phyloP scores from a whole-genome alignment of 1,140 invertebrate genomes.

The Sycobia sp. region DNA sequence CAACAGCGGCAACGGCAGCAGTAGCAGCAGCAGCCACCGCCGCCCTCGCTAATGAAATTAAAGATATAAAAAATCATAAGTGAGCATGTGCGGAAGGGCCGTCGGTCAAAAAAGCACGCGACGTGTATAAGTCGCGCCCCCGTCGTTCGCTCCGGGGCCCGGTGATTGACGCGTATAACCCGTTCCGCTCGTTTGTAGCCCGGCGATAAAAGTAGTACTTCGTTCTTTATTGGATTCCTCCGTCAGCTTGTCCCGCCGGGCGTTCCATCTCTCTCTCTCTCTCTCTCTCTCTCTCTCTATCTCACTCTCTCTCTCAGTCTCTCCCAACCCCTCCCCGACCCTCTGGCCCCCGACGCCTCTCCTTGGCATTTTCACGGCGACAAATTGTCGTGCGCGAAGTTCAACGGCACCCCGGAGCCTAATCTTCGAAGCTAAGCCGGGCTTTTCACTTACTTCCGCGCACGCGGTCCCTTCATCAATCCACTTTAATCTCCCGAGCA shows the following conservation, averaged over 20 bases:
- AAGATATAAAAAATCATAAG: constrained; percentile 18
- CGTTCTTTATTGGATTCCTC: constrained; percentile 32
- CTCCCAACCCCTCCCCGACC: too few species aligned
- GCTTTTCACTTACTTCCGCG: too few species aligned
- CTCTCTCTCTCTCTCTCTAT: too few species aligned
- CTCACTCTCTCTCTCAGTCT: too few species aligned
- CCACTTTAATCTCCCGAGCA: too few species aligned
- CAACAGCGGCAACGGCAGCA: too few species aligned
- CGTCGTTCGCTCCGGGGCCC: neutral
- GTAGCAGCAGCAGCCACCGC: too few species aligned
- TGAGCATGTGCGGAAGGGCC: neutral
- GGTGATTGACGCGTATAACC: constrained; percentile 27
- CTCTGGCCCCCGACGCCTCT: neutral
- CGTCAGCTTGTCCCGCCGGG: neutral
- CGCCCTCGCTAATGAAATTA: constrained; percentile 26
- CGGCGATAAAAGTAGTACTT: constrained; percentile 31
- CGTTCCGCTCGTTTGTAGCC: constrained; percentile 31
- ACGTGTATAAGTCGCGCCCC: neutral
- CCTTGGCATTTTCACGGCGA: constrained; percentile 14
- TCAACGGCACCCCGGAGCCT: neutral
- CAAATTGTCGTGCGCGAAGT: constrained; percentile 18
- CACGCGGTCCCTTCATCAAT: too few species aligned
- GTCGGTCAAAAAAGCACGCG: neutral
- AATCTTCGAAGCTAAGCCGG: too few species aligned
- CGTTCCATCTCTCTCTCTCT: too few species aligned